A percentile compares a stretch with the other conserved stretches of the same genome.
Conservation (phyloP, 2,888 invertebrate genomes). For the Schizaphis graminum region DNA sequence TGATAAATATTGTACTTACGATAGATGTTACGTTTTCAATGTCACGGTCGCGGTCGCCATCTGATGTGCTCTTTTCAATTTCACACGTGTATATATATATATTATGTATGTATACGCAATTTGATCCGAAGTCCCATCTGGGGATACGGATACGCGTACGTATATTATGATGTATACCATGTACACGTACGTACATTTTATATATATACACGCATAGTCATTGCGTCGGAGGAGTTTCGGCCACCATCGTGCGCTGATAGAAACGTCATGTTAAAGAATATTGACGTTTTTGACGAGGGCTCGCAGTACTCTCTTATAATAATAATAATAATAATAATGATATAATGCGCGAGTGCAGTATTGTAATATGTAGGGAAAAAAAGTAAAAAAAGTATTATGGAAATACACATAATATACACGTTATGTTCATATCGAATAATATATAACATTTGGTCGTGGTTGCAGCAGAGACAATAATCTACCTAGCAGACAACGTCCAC, state of each 20-base stretch:
- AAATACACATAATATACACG: conserved; percentile 9
- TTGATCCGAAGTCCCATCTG: conserved; percentile 55
- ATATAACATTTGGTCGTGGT: background rate
- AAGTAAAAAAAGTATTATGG: background rate
- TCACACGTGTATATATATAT: background rate
- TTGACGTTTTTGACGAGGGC: conserved; percentile 54
- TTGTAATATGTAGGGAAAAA: background rate
- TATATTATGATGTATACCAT: background rate
- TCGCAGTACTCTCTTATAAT: background rate
- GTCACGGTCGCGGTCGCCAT: background rate
- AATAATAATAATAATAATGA: no score
- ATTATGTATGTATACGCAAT: conserved; percentile 28
- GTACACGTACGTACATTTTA: background rate
- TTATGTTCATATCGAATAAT: background rate
- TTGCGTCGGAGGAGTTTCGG: background rate
- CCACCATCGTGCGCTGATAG: background rate
- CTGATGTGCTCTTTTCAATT: conserved; percentile 40
- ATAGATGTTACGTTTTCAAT: background rate
- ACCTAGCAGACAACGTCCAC: background rate
- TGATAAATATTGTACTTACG: no score
- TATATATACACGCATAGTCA: background rate
- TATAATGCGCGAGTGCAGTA: background rate
- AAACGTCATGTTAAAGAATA: conserved; percentile 56
- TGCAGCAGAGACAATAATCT: background rate
- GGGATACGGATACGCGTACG: conserved; percentile 17